A percentile compares a stretch with the other conserved stretches of the same genome.
Evolutionary conservation across 2,888 invertebrate genomes (phyloP).

Genomic region (Criorhina ranunculi): DNA sequence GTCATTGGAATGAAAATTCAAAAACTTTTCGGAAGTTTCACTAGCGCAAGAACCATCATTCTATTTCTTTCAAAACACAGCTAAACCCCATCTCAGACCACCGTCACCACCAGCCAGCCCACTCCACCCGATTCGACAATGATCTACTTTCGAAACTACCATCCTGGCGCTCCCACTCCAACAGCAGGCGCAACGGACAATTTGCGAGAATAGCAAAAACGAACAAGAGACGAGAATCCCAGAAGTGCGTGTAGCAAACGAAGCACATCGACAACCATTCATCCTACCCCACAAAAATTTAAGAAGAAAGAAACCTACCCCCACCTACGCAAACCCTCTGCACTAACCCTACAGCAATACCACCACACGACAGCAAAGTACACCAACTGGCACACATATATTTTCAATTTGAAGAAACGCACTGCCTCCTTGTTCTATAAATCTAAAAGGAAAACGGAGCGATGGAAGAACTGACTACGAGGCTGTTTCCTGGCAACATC

Average conservation of each 20-base stretch:
- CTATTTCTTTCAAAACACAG: constrained; percentile 51
- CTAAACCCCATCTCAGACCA: neutral
- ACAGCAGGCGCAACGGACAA: constrained; percentile 74
- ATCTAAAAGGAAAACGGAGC: constrained; percentile 72
- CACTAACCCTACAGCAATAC: constrained; percentile 53
- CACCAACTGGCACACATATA: constrained; percentile 62
- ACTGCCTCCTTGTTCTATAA: constrained; percentile 73
- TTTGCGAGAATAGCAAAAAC: constrained; percentile 74
- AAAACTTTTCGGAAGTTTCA: constrained; percentile 74
- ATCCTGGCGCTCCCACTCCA: constrained; percentile 64
- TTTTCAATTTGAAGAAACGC: constrained; percentile 76
- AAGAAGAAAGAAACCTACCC: constrained; percentile 49
- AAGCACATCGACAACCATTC: constrained; percentile 75
- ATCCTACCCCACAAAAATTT: constrained; percentile 61
- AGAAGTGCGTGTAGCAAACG: constrained; percentile 75
- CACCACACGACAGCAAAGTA: constrained; percentile 22
- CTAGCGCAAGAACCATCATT: constrained; percentile 69
- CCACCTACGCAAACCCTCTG: constrained; percentile 41
- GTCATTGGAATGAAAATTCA: constrained; percentile 76
- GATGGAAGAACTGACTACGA: constrained; percentile 63
- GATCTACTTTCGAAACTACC: constrained; percentile 76
- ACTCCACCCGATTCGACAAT: constrained; percentile 61
- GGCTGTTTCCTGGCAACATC: constrained; percentile 76
- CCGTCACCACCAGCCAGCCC: constrained; percentile 16
- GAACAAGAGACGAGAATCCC: constrained; percentile 64